These are phyloP conservation scores for Ormyrus rosae DNA, from an alignment of 2,888 invertebrate species.

Conservation along the genomic window DNA sequence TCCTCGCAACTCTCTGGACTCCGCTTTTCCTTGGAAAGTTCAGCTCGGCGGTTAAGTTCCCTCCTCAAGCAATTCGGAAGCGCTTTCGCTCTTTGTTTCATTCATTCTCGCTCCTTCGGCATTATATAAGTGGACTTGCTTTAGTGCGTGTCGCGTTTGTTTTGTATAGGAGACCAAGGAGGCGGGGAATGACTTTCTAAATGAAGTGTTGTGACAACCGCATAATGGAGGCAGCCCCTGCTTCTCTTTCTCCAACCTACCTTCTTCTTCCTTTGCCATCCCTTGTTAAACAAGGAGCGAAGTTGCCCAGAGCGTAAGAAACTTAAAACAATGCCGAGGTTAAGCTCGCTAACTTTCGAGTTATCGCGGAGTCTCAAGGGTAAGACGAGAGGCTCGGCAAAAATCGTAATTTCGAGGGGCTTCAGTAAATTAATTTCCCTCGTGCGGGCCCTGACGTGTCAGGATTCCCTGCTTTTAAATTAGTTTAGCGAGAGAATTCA, in stretches of 20 bases:
- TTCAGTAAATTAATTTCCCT: conserved; percentile 11
- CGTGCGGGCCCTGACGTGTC: no score
- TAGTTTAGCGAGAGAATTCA: no score
- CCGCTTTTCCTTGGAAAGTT: neutral
- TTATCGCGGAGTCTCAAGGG: no score
- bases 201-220: conserved; percentile 67
- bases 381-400: neutral
- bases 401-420: conserved; percentile 25
- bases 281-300: conserved; percentile 44
- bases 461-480: no score
- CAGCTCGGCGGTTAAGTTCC: neutral
- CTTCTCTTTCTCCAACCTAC: neutral
- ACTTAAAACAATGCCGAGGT: conserved; percentile 53
- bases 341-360: conserved; percentile 3
- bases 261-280: no score
- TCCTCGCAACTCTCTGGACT: neutral
- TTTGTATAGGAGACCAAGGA: conserved; percentile 2
- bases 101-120: neutral
- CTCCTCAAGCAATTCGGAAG: neutral
- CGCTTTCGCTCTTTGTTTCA: conserved; percentile 15
- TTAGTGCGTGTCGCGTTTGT: conserved; percentile 31
- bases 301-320: conserved; percentile 42
- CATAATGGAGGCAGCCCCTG: conserved; percentile 57
- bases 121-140: conserved; percentile 22
- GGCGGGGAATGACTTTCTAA: conserved; percentile 45